phyloP scores from a whole-genome alignment of 1,140 invertebrate species.

The Thalassaphorura encarpata region DNA sequence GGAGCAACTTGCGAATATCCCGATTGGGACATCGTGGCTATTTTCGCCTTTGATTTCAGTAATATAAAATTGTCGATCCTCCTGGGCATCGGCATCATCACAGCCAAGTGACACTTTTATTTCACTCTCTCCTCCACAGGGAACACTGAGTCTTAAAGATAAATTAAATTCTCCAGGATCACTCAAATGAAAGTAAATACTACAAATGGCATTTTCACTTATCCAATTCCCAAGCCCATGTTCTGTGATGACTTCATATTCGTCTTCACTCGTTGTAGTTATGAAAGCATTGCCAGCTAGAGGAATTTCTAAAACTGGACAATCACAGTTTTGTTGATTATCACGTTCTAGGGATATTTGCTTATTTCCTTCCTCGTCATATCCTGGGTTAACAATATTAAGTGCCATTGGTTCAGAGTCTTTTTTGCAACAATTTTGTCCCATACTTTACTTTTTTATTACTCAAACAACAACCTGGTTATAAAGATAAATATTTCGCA shows the following conservation, averaged over 20 bases:
- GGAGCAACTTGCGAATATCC: not conserved
- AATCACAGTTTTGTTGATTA: too few species aligned
- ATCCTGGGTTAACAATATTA: too few species aligned
- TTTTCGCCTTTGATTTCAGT: constrained; percentile 2
- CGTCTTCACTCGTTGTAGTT: constrained; percentile 1
- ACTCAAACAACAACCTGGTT: too few species aligned
- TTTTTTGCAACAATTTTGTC: too few species aligned
- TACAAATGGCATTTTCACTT: not conserved
- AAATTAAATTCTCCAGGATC: not conserved
- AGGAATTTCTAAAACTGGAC: constrained; percentile 7
- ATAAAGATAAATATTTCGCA: too few species aligned
- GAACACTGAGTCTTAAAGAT: constrained; percentile 4
- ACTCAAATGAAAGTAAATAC: constrained; percentile 6
- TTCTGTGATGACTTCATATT: constrained; percentile 9
- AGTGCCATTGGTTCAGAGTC: too few species aligned
- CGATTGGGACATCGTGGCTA: not conserved
- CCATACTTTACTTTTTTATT: too few species aligned
- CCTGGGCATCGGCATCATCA: too few species aligned
- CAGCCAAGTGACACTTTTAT: too few species aligned
- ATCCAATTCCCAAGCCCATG: constrained; percentile 12
- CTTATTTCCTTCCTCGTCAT: too few species aligned
- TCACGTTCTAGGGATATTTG: too few species aligned
- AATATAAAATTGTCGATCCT: not conserved
- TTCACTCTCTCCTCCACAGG: too few species aligned
- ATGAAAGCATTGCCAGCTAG: constrained; percentile 15